Evolutionary conservation across 2,888 invertebrate species (phyloP).

Genomic region (Epinotia bilunana): DNA sequence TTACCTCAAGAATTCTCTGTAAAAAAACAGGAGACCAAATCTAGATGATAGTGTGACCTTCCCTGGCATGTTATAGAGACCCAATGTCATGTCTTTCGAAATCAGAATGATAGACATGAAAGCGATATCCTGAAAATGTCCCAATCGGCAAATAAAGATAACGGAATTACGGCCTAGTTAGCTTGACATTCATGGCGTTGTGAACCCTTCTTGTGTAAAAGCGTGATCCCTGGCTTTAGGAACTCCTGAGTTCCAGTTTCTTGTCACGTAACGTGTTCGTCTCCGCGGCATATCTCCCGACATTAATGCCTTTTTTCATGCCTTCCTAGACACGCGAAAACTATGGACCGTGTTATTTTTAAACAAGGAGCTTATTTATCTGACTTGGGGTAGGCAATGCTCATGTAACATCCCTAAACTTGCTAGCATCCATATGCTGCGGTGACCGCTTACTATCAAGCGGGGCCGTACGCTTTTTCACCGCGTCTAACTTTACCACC

Average conservation of each 20-base stretch:
- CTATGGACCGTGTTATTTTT: constrained; percentile 6
- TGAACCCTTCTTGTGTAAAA: neutral
- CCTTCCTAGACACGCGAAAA: constrained; percentile 39
- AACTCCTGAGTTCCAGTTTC: constrained; percentile 48
- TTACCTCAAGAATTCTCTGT: too few relatives aligned
- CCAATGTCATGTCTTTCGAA: too few relatives aligned
- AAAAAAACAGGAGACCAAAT: too few relatives aligned
- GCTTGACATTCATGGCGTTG: neutral
- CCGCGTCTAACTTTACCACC: too few relatives aligned
- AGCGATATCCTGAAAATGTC: neutral
- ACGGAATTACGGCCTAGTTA: neutral
- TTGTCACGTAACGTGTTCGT: constrained; percentile 57
- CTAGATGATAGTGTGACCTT: too few relatives aligned
- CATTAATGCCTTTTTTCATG: constrained; percentile 57
- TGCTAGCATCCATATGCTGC: too few relatives aligned
- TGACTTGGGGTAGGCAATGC: too few relatives aligned
- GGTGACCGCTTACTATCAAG: too few relatives aligned
- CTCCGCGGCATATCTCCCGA: constrained; percentile 54
- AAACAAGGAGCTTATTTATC: neutral
- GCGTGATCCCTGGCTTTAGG: constrained; percentile 19
- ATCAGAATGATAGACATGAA: neutral
- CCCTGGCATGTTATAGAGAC: too few relatives aligned
- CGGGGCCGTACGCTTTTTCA: too few relatives aligned
- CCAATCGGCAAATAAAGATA: neutral
- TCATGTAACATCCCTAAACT: too few relatives aligned